Evolutionary conservation across 2,797 vertebrate genomes (phyloP).

Genomic region (Pipistrellus pipistrellus): DNA sequence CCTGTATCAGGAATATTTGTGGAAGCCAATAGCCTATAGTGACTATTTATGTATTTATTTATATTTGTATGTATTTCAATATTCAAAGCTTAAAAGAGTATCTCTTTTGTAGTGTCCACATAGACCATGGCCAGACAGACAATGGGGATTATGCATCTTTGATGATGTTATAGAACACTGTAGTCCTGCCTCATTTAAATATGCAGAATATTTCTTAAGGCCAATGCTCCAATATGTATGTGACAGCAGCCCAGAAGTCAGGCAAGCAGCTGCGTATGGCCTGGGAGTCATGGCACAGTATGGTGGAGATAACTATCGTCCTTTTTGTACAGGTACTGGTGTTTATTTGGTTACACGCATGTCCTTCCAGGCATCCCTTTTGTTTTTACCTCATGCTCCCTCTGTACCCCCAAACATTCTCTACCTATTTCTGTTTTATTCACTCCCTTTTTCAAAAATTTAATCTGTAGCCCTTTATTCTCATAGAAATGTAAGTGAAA

Average conservation of each 20-base stretch:
- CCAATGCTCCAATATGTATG: constrained; percentile 96
- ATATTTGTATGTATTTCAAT: background rate
- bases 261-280: constrained; percentile 98
- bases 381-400: background rate
- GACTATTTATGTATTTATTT: background rate
- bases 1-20: background rate
- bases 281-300: constrained; percentile 98
- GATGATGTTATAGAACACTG: constrained; percentile 98
- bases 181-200: constrained; percentile 98
- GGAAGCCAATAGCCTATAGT: background rate
- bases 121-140: constrained; percentile 97
- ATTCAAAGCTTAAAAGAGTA: background rate
- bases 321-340: constrained; percentile 95
- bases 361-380: background rate
- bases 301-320: constrained; percentile 96
- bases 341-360: background rate
- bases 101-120: constrained; percentile 92
- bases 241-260: constrained; percentile 96
- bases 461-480: background rate
- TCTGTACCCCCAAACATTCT: background rate
- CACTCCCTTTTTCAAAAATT: background rate
- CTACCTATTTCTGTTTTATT: background rate
- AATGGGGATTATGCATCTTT: constrained; percentile 99
- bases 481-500: background rate
- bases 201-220: constrained; percentile 95